A percentile compares a stretch with the other conserved stretches of the same genome.
phyloP scores from a whole-genome alignment of 2,797 vertebrate genomes.

The Neosilurus mollespiculum region DNA sequence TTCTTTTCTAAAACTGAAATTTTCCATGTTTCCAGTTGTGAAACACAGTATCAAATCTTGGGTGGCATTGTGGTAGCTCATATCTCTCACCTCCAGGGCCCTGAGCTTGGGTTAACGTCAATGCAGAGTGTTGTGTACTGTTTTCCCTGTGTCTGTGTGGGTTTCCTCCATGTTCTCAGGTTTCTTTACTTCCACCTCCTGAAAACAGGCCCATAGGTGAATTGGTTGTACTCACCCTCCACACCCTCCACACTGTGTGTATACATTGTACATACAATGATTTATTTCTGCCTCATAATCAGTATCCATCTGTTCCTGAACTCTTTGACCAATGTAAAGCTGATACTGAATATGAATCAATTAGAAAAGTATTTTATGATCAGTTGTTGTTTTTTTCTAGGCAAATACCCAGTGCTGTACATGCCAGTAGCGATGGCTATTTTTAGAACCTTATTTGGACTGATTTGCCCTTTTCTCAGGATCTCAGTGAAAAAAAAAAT shows the following conservation, averaged over 20 bases:
- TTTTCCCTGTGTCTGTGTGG: not conserved
- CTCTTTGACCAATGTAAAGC: not conserved
- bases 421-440: constrained; percentile 42
- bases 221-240: not conserved
- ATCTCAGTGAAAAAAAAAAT: constrained; percentile 30
- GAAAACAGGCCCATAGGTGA: not conserved
- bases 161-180: not conserved
- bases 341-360: not conserved
- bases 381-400: too few species aligned
- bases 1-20: constrained; percentile 29
- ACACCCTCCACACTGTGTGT: not conserved
- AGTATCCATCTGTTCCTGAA: not conserved
- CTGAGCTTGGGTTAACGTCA: not conserved
- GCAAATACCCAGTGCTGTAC: not conserved
- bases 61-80: not conserved
- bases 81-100: not conserved
- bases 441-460: constrained; percentile 46
- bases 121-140: not conserved
- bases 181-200: too few species aligned
- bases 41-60: not conserved
- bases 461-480: constrained; percentile 32
- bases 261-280: not conserved
- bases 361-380: not conserved
- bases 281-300: not conserved
- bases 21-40: constrained; percentile 15